Percentiles rank a stretch among this genome's conserved stretches.
These are phyloP conservation scores for Vulpes ferrilata DNA, from an alignment of 2,113 vertebrate genomes.

Conservation along the genomic window DNA sequence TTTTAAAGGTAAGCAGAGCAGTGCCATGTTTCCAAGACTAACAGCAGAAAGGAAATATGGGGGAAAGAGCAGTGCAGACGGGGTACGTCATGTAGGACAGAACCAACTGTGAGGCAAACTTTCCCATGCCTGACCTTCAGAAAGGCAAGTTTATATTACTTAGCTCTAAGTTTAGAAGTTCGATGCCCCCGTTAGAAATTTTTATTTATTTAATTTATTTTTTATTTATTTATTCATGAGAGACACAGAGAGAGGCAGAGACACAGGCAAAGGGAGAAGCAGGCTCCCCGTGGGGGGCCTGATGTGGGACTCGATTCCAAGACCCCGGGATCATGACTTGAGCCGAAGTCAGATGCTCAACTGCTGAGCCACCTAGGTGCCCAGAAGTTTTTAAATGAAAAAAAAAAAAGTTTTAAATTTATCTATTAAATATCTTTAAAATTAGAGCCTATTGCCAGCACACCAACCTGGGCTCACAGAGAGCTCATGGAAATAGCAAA, in stretches of 20 bases:
- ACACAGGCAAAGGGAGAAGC: too few species aligned
- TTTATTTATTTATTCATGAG: too few species aligned
- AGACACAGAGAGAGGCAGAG: too few species aligned
- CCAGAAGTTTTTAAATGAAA: too few species aligned
- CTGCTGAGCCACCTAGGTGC: too few species aligned
- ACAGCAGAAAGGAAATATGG: not conserved
- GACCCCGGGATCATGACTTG: too few species aligned
- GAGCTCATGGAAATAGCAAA: not conserved
- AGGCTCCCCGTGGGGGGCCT: too few species aligned
- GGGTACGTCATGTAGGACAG: not conserved
- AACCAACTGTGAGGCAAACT: not conserved
- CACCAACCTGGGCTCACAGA: not conserved
- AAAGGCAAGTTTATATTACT: not conserved
- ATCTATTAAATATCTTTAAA: not conserved
- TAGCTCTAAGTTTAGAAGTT: not conserved
- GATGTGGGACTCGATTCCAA: too few species aligned
- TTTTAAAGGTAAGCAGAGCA: conserved; percentile 23
- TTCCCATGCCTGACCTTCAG: not conserved
- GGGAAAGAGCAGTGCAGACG: not conserved
- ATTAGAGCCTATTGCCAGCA: not conserved
- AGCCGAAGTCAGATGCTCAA: too few species aligned
- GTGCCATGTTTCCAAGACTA: conserved; percentile 2
- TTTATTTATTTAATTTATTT: not conserved
- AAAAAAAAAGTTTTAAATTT: not conserved
- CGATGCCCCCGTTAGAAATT: not conserved